Base-by-base conservation (phyloP, 2,888 invertebrate genomes). In the Drosophila merina region DNA sequence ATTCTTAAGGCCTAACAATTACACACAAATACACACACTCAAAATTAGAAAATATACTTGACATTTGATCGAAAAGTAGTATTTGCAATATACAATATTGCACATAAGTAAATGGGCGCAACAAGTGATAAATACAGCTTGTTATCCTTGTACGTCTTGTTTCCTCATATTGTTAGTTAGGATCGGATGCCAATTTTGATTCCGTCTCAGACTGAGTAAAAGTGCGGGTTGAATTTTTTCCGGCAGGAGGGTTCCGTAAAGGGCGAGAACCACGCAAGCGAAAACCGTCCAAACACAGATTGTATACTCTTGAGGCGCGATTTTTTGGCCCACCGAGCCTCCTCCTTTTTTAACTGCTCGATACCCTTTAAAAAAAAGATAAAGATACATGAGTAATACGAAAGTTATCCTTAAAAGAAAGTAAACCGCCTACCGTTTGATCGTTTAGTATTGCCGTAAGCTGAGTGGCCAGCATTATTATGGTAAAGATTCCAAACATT, bases 361-460 rank as follows among this genome's bases (percentile, higher is more conserved):
- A 99, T 99, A 44, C 98, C 98, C 97, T 98, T 48, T 90, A 92
- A 82, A 40, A 54, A 8, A 45, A n/a, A 33, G 20, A 47, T 51
- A 33, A 26, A 52, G 36, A 58, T 12, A 1, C 8, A 30, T 30
- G 30, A 20, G 20, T 36, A 5, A 12, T 26, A 1, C 5, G 12
- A 40, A 14, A 3, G 7, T 12, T 36, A 5, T 12, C 0, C 3
- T 12, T 14, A 25, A 42, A 8, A 20, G 36, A 5, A 3, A 12
- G 57, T 20, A n/a, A 5, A 12, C n/a, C 26, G 33, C 93, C 91
- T 92, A 96, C 98, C 82, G 99, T 99, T 93, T 99, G 98, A 92
- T 99, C 99, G 89, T 97, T 97, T 95, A 98, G 98, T 89, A 99
- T 99, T 28, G 99, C 98, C 90, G 97, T 97, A 44, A 99, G 92